Conservation (phyloP, 2,113 vertebrate species). For the Hyperopisus bebe region DNA sequence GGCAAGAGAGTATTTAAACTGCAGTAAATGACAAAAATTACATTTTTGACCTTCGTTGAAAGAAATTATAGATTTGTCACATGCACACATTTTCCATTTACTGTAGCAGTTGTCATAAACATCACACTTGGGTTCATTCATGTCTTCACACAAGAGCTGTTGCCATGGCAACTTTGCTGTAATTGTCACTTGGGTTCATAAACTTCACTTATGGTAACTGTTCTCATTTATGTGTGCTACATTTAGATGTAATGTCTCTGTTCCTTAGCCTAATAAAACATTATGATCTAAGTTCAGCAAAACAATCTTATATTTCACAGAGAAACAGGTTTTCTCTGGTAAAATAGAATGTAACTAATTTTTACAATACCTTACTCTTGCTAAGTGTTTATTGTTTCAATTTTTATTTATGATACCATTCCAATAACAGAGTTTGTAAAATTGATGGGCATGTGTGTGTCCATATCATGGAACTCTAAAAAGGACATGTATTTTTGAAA, state of each 20-base stretch:
- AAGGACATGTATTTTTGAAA: background rate
- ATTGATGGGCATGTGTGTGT: background rate
- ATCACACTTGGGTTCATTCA: background rate
- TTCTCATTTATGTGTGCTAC: too few relatives aligned
- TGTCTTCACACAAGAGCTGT: conserved; percentile 3
- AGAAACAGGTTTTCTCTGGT: background rate
- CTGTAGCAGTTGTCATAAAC: background rate
- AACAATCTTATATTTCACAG: background rate
- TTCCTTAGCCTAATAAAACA: background rate
- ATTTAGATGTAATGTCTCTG: background rate
- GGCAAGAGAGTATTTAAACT: background rate
- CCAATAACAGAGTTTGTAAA: background rate
- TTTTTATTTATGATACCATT: background rate
- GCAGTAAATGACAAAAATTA: background rate
- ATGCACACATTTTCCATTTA: background rate
- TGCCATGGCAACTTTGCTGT: background rate
- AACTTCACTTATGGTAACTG: background rate
- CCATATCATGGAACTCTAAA: background rate
- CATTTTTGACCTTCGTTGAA: background rate
- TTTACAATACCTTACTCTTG: background rate
- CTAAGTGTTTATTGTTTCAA: background rate
- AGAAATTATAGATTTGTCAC: background rate
- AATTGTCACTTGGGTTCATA: background rate
- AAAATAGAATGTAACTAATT: background rate
- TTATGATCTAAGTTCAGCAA: background rate